phyloP scores from a whole-genome alignment of 2,113 vertebrate genomes.

The Notechis scutatus region DNA sequence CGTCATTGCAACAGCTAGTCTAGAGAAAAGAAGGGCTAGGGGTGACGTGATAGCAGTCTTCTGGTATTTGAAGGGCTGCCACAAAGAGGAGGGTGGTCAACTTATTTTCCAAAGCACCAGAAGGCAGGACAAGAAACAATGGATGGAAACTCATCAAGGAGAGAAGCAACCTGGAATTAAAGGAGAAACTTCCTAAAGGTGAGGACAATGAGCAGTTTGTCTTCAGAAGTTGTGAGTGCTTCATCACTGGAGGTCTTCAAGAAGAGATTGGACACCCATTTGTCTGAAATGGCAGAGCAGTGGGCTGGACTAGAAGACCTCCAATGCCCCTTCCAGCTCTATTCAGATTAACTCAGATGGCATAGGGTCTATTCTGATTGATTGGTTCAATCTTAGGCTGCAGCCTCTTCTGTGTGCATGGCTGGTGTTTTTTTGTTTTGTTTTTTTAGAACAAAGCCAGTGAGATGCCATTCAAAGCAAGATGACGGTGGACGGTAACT shows the following conservation, averaged over 20 bases:
- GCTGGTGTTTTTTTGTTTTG: background rate
- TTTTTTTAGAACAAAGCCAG: constrained; percentile 13
- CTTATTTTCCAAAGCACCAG: background rate
- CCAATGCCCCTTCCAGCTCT: background rate
- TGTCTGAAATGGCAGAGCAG: background rate
- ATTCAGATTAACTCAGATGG: too few relatives aligned
- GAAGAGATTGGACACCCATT: background rate
- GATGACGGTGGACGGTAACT: constrained; percentile 27
- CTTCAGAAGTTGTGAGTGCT: background rate
- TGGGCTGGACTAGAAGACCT: background rate
- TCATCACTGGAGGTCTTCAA: background rate
- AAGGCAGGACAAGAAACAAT: background rate
- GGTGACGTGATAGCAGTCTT: background rate
- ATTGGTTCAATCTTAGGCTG: constrained; percentile 47
- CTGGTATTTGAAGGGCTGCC: too few relatives aligned
- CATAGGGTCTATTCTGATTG: background rate
- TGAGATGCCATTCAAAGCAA: background rate
- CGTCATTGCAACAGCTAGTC: too few relatives aligned
- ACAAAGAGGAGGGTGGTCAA: background rate
- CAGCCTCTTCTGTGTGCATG: constrained; percentile 30
- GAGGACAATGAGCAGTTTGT: background rate
- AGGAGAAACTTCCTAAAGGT: background rate
- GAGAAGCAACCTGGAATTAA: too few relatives aligned
- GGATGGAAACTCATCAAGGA: too few relatives aligned
- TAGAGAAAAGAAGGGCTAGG: too few relatives aligned